Base-by-base conservation (phyloP, 2,113 vertebrate species). In the Microtus pennsylvanicus region DNA sequence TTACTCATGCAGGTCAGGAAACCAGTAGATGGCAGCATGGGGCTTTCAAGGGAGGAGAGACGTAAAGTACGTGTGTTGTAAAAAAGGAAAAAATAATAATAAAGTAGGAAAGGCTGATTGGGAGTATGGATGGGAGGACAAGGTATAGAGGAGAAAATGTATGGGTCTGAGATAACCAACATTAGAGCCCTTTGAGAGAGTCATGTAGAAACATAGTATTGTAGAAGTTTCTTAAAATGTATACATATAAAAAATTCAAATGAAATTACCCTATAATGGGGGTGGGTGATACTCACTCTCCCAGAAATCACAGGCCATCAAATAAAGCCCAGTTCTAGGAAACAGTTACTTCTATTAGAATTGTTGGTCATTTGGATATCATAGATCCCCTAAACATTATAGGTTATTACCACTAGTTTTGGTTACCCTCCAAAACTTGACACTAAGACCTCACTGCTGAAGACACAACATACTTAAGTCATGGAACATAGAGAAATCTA, bases 1-100 rank as follows among this genome's bases (percentile, higher is more conserved):
- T 2, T 17, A 30, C 75, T 28, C 7, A 4, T 30, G 30, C 26
- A 30, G n/a, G 38, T 45, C 38, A 65, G 58, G 2, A 85, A 63
- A 42, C n/a, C 81, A 83, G 81, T 58, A 83, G 81, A 38, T 83
- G 81, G 81, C 81, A 83, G 81, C 58, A 45, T 65, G 81, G 81
- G 26, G 4, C 58, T 65, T 85, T 42, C 24, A 85, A 30, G 81
- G 81, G 26, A 45, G 58, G 58, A 65, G 55, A 38, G 14, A 65
- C 6, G 8, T 45, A 38, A 38, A 30, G 26, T 30, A 65, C 24
- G 30, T 6, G n/a, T 42, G n/a, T 65, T 65, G 38, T 10, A 26
- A 85, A 65, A 42, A 85, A 7, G 58, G 38, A 63, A 4, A 42
- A 38, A 45, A 4, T 55, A 83, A 83, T 19, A 28, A 85, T 38